Percentiles rank a stretch among this genome's conserved stretches.
phyloP scores from a whole-genome alignment of 1,140 invertebrate genomes.

The Atta cephalotes region DNA sequence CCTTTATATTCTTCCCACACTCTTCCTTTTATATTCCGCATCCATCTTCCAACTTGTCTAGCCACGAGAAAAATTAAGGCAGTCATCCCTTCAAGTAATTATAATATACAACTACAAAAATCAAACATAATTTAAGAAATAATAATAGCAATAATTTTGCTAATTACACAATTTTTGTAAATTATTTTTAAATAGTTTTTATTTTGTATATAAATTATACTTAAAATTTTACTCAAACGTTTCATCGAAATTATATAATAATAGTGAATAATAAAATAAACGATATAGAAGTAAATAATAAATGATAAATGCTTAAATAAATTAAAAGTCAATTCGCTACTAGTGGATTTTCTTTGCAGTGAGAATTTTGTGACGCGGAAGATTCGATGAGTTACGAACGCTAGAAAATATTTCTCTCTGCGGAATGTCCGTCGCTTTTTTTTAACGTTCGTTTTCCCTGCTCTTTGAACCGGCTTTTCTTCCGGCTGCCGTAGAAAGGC shows the following conservation, averaged over 20 bases:
- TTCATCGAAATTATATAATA: not conserved
- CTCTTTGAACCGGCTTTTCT: constrained; percentile 57
- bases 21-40: too few relatives aligned
- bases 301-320: constrained; percentile 58
- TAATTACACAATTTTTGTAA: not conserved
- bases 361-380: constrained; percentile 52
- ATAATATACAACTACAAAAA: not conserved
- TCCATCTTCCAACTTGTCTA: too few relatives aligned
- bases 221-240: not conserved
- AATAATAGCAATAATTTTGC: not conserved
- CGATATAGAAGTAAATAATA: not conserved
- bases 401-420: constrained; percentile 73
- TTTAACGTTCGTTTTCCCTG: constrained; percentile 40
- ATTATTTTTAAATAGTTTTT: not conserved
- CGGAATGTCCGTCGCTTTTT: constrained; percentile 39
- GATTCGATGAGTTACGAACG: constrained; percentile 76
- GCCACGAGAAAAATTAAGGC: too few relatives aligned
- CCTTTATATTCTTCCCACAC: too few relatives aligned
- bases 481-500: constrained; percentile 59
- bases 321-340: constrained; percentile 58
- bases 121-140: not conserved
- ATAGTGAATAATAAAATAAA: not conserved
- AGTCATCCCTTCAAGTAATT: too few relatives aligned
- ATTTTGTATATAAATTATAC: not conserved
- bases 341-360: constrained; percentile 68